Base-by-base conservation (phyloP, 2,113 vertebrate species). In the Carollia perspicillata region DNA sequence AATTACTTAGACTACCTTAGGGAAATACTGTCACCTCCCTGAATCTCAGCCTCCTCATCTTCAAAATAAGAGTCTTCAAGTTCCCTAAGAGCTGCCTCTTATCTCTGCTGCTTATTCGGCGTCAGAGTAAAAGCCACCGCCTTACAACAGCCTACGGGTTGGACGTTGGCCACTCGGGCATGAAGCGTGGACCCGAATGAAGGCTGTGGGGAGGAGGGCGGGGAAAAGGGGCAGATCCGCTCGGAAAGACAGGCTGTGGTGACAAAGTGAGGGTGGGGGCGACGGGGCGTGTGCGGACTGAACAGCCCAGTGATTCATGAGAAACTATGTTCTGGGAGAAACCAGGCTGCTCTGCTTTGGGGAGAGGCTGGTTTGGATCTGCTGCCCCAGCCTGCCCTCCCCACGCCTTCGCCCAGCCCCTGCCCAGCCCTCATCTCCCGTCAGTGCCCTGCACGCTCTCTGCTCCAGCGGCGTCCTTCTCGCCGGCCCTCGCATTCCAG, bases 241-340 rank as follows among this genome's bases (percentile, higher is more conserved):
- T 35, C 35, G 23, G n/a, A 55, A 74, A 35, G 53, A 44, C 12
- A 5, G n/a, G 77, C 28, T 14, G 30, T 28, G 12, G 37, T 20
- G 55, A 79, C 28, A 28, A 69, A 37, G 75, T 2, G 55, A 9
- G 42, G 44, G 35, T 2, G 17, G 28, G 6, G 4, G 13, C 12
- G 35, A 0, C 9, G 23, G 28, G 1, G 2, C 10, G 1, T 5
- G 51, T 17, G n/a, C 33, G n/a, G 55, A 42, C 18, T 0, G 3
- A 20, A 17, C 63, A 35, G 81, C 20, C 47, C 68, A 0, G 2
- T 9, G 47, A 84, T 35, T 5, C 33, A 17, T 7, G 26, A 58
- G 33, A 51, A 14, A 47, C 42, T 8, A 11, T 30, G 28, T 17
- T 78, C 53, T 8, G 53, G 22, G 78, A 83, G 75, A 90, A 86